Evolutionary conservation across 2,888 invertebrate genomes (phyloP), one percentile per base, ranked within the genome.

Genomic region (Gandaritis pyraliata): DNA sequence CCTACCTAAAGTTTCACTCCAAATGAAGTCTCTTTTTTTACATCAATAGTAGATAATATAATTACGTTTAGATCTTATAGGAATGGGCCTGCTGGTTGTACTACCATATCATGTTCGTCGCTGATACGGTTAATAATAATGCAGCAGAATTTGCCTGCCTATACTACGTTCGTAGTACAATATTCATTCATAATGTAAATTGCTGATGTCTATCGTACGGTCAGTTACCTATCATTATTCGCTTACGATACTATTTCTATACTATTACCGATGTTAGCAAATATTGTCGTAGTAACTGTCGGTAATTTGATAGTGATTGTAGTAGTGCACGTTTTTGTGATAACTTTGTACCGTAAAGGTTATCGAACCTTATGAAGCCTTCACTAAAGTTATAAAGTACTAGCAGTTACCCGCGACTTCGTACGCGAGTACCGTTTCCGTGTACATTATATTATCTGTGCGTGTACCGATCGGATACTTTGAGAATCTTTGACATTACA

Each of bases 131-230:
- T 41, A 16, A 41, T 11, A 13, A 33, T 48, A 48, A 50, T 13
- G 43, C 45, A 51, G 45, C 23, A 16, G 16, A 18, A 45, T 45
- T 45, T 18, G 30, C 18, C 4, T 29, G 52, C 12, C 13, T 52
- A 58, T 29, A 46, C 23, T 58, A 52, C 58, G 53, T 57, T 46
- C 13, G 57, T 52, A 38, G 41, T 62, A 63, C 50, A 51, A 39
- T 55, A 55, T 58, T 58, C 65, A 65, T 65, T 65, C 65, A 60
- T 58, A 52, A 55, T 16, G 43, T 57, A 56, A 23, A 59, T 53
- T 61, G 41, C 63, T 58, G 54, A 43, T 54, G 57, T 59, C 18
- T 29, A 38, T 16, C 12, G 41, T 52, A 46, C 36, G 23, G n/a
- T 13, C 33, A 58, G 58, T 41, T 52, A 33, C 58, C 16, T 50